phyloP scores from a whole-genome alignment of 2,888 invertebrate genomes.

The Nesidiocoris tenuis region DNA sequence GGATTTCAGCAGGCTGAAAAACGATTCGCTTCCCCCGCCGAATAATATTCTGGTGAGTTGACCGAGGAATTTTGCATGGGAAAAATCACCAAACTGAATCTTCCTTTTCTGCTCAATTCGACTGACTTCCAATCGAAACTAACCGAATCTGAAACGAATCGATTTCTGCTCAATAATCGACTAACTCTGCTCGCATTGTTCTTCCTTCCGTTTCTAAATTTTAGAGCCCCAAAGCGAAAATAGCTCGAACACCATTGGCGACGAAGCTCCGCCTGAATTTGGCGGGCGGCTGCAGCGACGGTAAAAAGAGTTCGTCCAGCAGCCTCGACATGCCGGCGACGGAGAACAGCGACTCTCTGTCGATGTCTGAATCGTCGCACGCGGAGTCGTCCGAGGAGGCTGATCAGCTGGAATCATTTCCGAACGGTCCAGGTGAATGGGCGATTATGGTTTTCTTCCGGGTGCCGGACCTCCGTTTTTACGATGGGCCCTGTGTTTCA shows the following conservation, averaged over 20 bases:
- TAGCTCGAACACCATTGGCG: conserved; percentile 33
- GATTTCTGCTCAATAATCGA: no score
- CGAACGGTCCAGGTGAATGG: background rate
- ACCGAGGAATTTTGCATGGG: no score
- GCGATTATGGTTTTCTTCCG: background rate
- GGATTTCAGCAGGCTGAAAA: conserved; percentile 46
- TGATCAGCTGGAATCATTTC: background rate
- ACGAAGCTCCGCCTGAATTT: conserved; percentile 31
- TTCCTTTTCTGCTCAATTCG: no score
- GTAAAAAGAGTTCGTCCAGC: conserved; percentile 21
- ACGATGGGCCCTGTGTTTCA: no score
- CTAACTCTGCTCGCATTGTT: conserved; percentile 10
- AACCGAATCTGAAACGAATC: no score
- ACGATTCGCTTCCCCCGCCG: conserved; percentile 41
- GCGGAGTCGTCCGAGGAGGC: conserved; percentile 3
- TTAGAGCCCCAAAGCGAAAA: conserved; percentile 36
- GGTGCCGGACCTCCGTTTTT: no score
- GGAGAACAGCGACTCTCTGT: conserved; percentile 25
- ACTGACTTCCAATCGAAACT: background rate
- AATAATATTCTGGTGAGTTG: no score
- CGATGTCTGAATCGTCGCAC: conserved; percentile 10
- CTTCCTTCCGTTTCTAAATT: background rate
- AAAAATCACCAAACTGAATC: no score
- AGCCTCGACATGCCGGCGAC: conserved; percentile 7
- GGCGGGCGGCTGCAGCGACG: conserved; percentile 37